Evolutionary conservation across 2,797 vertebrate genomes (phyloP), one percentile per base, ranked within the genome.

Genomic region (Adelosebastes latens): DNA sequence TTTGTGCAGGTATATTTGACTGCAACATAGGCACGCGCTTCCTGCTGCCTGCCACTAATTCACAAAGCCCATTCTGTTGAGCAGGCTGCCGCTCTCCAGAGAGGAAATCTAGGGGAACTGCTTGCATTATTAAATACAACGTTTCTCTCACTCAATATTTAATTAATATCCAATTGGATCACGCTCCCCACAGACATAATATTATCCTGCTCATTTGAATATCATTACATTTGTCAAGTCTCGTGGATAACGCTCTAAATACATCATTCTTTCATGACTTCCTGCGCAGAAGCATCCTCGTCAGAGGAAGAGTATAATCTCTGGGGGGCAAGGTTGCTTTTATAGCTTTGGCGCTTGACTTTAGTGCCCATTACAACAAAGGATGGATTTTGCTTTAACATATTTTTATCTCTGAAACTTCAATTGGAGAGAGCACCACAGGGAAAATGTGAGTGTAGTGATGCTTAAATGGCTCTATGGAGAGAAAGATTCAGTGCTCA

Each of bases 161-260:
- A 96, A 96, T 95, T 95, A 94, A 96, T 96, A 93, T 94, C 92
- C 94, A 94, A 95, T 94, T 94, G 94, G 92, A 92, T 93, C 80
- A 59, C 32, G 46, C 86, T 94, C 94, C 93, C 94, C 82, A 87
- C 87, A 95, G 93, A 95, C 90, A 92, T 90, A 92, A 94, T 92
- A 93, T 95, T 95, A 95, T 93, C 92, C 89, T 69, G 79, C 93
- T 95, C 90, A 94, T 95, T 94, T 94, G 86, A 94, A 95, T 95
- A 91, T 91, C 86, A 93, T 94, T 96, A 94, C 94, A 92, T 95
- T 95, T 94, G 94, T 95, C 92, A 92, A 92, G 94, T 94, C 93
- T 91, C 52, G 75, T 72, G 89, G 87, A 91, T 88, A 91, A 90
- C 36, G 68, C 79, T 85, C 82, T 83, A 90, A 92, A 94, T 91